These are phyloP conservation scores for Drosophila miranda DNA, from an alignment of 1,140 invertebrate genomes.

Conservation along the genomic window DNA sequence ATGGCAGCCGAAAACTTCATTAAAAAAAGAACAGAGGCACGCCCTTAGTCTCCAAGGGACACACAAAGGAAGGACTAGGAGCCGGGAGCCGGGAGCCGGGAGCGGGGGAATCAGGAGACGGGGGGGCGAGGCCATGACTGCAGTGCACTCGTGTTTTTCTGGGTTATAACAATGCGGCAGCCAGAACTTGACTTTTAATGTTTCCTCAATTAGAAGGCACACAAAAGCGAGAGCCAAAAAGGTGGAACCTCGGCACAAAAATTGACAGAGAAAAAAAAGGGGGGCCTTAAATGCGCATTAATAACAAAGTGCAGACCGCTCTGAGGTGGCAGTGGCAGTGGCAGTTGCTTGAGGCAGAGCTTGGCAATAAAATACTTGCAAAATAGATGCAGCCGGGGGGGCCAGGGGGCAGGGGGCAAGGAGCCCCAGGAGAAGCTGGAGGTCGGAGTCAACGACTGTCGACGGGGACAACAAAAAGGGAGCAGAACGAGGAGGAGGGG, in stretches of 20 bases:
- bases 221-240: constrained; percentile 73
- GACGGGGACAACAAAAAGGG: constrained; percentile 46
- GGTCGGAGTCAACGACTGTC: constrained; percentile 60
- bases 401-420: constrained; percentile 1
- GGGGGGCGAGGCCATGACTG: constrained; percentile 37
- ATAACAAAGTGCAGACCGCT: constrained; percentile 70
- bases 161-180: constrained; percentile 79
- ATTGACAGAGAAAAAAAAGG: constrained; percentile 12
- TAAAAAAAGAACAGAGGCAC: constrained; percentile 36
- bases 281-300: constrained; percentile 72
- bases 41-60: neutral
- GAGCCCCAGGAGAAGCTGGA: neutral
- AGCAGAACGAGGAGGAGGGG: neutral
- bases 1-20: constrained; percentile 69
- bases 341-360: constrained; percentile 25
- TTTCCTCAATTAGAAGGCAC: constrained; percentile 77
- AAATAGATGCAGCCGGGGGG: constrained; percentile 48
- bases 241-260: constrained; percentile 44
- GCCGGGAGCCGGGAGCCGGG: neutral
- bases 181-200: constrained; percentile 79
- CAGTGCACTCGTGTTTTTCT: constrained; percentile 78
- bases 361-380: constrained; percentile 58
- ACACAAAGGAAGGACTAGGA: constrained; percentile 17
- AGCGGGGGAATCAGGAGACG: constrained; percentile 14
- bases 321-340: constrained; percentile 10